Evolutionary conservation across 2,797 vertebrate genomes (phyloP).

Genomic region (Bucorvus abyssinicus): DNA sequence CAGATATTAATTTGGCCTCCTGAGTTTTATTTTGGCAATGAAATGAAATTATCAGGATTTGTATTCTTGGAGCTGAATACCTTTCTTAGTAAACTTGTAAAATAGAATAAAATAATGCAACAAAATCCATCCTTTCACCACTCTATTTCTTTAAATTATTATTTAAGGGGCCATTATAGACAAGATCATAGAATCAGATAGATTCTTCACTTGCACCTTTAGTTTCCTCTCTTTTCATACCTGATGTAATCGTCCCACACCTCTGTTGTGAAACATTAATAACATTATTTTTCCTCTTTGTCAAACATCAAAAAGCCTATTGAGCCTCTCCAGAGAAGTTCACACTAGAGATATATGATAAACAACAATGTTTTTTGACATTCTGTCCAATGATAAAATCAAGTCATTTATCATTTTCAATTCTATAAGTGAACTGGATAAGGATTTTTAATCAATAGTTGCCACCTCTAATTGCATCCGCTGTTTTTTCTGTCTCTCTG

Average conservation of each 20-base stretch:
- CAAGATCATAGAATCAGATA: neutral
- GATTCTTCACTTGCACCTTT: neutral
- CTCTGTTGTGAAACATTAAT: neutral
- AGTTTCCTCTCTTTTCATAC: neutral
- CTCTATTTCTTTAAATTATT: neutral
- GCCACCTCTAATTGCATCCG: conserved; percentile 39
- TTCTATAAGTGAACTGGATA: conserved; percentile 4
- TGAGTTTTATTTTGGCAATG: conserved; percentile 20
- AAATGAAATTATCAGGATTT: conserved; percentile 16
- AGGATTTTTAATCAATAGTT: conserved; percentile 48
- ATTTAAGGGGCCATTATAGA: neutral
- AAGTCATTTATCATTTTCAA: conserved; percentile 35
- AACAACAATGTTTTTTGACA: neutral
- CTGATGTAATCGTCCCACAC: neutral
- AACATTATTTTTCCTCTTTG: neutral
- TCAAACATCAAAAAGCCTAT: neutral
- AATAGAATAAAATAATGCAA: neutral
- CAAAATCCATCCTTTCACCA: neutral
- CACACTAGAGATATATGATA: neutral
- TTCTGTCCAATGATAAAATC: conserved; percentile 3
- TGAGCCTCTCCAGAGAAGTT: neutral
- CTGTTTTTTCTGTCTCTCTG: conserved; percentile 40
- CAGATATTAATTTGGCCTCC: conserved; percentile 4
- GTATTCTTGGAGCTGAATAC: neutral
- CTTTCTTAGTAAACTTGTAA: neutral